These are phyloP conservation scores for Salvator merianae DNA, from an alignment of 2,113 vertebrate genomes.

Conservation along the genomic window DNA sequence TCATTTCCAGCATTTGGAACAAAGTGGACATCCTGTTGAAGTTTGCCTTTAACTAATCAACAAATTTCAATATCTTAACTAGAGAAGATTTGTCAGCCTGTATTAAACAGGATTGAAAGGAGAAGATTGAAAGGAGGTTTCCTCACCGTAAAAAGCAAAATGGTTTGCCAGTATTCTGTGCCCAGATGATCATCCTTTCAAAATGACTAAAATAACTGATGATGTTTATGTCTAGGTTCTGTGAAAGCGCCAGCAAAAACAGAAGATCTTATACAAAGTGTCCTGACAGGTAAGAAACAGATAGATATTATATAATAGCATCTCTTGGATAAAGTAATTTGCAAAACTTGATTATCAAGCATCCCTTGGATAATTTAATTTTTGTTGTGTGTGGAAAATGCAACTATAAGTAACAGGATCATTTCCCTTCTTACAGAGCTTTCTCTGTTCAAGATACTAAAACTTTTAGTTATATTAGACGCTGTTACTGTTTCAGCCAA, in stretches of 20 bases:
- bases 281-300: constrained; percentile 86
- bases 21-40: background rate
- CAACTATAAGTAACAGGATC: background rate
- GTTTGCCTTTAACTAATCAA: background rate
- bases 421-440: background rate
- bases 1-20: background rate
- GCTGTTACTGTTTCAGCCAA: no score
- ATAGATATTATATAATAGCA: background rate
- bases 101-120: background rate
- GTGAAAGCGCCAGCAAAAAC: constrained; percentile 88
- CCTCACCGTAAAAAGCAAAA: background rate
- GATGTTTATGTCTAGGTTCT: constrained; percentile 77
- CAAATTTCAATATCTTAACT: background rate
- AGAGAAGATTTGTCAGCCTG: background rate
- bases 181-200: background rate
- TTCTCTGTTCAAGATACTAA: background rate
- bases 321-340: background rate
- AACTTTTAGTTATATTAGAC: no score
- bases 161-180: background rate
- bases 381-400: background rate
- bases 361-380: no score
- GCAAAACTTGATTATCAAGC: no score
- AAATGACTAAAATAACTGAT: constrained; percentile 4
- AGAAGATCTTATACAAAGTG: constrained; percentile 93
- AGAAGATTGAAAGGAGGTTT: background rate